phyloP scores from a whole-genome alignment of 2,888 invertebrate species.

The Chorisops tibialis region DNA sequence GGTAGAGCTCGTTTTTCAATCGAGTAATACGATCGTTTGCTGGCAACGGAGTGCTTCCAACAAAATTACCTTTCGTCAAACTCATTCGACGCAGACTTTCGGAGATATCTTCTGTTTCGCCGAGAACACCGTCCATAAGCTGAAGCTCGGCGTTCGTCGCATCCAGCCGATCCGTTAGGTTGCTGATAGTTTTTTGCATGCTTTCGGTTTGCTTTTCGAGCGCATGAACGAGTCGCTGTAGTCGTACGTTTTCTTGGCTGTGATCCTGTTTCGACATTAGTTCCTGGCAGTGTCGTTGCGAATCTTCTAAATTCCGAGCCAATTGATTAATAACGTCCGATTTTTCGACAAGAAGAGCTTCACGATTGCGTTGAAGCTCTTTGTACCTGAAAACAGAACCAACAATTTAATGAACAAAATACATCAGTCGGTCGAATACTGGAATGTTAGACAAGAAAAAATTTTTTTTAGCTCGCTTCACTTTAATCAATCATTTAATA shows the following conservation, averaged over 20 bases:
- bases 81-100: constrained; percentile 37
- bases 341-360: constrained; percentile 61
- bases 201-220: constrained; percentile 44
- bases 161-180: constrained; percentile 43
- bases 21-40: constrained; percentile 49
- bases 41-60: constrained; percentile 46
- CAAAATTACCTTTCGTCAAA: constrained; percentile 38
- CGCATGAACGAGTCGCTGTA: constrained; percentile 42
- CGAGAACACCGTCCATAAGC: constrained; percentile 46
- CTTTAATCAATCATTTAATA: no score
- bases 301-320: constrained; percentile 59
- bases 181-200: constrained; percentile 45
- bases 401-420: no score
- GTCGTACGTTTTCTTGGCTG: constrained; percentile 43
- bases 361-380: constrained; percentile 60
- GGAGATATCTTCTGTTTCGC: constrained; percentile 43
- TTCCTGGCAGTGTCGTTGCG: constrained; percentile 56
- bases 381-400: constrained; percentile 45
- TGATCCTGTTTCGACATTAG: constrained; percentile 43
- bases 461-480: no score
- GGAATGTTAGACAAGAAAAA: no score
- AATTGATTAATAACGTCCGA: constrained; percentile 61
- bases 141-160: constrained; percentile 47
- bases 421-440: no score
- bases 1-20: constrained; percentile 53